Conservation (phyloP, 2,888 invertebrate genomes). For the Agriopis marginaria region DNA sequence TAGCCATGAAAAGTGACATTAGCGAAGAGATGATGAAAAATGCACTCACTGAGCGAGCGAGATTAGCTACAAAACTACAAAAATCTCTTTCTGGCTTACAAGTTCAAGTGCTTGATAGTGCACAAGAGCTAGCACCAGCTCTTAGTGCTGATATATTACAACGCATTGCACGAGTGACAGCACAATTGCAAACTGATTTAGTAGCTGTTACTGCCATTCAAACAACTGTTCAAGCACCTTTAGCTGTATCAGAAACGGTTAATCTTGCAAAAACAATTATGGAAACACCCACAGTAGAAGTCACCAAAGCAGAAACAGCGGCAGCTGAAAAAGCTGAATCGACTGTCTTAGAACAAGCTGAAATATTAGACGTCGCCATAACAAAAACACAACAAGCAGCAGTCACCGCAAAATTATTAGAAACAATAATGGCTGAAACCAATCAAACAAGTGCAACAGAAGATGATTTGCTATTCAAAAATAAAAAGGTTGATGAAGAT, state of each 20-base stretch:
- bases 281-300: conserved; percentile 24
- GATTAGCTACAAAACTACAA: conserved; percentile 63
- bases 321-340: conserved; percentile 32
- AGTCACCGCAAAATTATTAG: conserved; percentile 4
- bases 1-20: conserved; percentile 36
- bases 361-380: conserved; percentile 3
- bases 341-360: conserved; percentile 37
- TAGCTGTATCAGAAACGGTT: conserved; percentile 26
- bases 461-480: conserved; percentile 2
- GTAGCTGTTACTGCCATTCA: conserved; percentile 56
- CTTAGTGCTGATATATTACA: conserved; percentile 56
- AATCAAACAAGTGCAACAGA: conserved; percentile 14
- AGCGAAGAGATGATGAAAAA: conserved; percentile 35
- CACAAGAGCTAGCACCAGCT: conserved; percentile 56
- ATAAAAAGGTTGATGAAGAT: background rate
- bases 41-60: conserved; percentile 49
- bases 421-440: conserved; percentile 3
- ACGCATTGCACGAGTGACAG: conserved; percentile 59
- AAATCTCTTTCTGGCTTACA: conserved; percentile 61
- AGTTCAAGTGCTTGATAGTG: conserved; percentile 59
- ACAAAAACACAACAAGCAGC: background rate
- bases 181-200: conserved; percentile 67
- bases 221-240: conserved; percentile 52
- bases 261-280: conserved; percentile 5
- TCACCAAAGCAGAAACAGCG: conserved; percentile 24